phyloP scores from a whole-genome alignment of 1,140 invertebrate genomes.

The Lucilia sericata region DNA sequence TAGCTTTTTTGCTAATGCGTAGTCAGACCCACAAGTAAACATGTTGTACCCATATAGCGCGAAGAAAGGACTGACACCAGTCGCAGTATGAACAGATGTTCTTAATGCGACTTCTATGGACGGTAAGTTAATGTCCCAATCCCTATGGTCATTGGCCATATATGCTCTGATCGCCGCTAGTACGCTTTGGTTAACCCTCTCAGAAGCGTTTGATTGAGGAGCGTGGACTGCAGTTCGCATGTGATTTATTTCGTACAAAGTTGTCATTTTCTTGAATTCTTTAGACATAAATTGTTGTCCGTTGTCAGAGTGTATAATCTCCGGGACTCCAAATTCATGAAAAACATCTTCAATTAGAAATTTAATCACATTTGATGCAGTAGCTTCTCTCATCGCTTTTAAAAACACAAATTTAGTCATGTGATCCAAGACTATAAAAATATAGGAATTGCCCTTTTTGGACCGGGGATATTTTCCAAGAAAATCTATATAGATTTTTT shows the following conservation, averaged over 20 bases:
- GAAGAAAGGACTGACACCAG: not conserved
- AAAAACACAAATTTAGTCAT: constrained; percentile 31
- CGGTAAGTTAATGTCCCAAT: not conserved
- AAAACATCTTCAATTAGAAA: too few relatives aligned
- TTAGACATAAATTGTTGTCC: constrained; percentile 21
- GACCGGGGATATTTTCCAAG: constrained; percentile 3
- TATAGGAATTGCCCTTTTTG: not conserved
- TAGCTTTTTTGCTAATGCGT: not conserved
- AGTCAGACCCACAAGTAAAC: not conserved
- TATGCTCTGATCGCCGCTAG: constrained; percentile 16
- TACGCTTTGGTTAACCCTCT: constrained; percentile 36
- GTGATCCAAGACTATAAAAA: not conserved
- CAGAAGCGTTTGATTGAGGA: constrained; percentile 35
- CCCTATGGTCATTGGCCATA: not conserved
- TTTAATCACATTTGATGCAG: too few relatives aligned
- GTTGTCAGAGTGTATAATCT: not conserved
- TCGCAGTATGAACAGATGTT: not conserved
- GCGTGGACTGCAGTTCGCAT: not conserved
- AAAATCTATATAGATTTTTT: constrained; percentile 10
- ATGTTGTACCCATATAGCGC: constrained; percentile 1
- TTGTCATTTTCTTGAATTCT: constrained; percentile 14
- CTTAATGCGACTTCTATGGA: not conserved
- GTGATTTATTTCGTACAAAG: constrained; percentile 1
- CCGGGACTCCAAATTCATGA: too few relatives aligned
- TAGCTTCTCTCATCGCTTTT: too few relatives aligned